phyloP scores from a whole-genome alignment of 2,113 vertebrate genomes.

The Prolemur simus region DNA sequence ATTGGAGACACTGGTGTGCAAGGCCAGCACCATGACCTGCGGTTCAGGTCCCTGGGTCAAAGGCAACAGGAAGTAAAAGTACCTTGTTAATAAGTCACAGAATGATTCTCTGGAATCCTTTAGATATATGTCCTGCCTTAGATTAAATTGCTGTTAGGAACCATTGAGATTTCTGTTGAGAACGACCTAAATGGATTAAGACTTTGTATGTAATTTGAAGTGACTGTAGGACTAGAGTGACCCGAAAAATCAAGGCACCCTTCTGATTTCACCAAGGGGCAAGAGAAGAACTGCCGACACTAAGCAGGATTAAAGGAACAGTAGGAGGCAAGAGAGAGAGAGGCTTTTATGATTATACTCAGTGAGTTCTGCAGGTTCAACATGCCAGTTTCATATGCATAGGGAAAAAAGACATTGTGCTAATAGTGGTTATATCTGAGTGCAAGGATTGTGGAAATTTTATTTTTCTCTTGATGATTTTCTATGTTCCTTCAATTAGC shows the following conservation, averaged over 20 bases:
- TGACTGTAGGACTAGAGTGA: neutral
- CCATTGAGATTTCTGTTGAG: neutral
- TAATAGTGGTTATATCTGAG: neutral
- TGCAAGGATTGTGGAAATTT: neutral
- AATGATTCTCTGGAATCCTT: neutral
- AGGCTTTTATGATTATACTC: neutral
- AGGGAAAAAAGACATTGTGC: neutral
- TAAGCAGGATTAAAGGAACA: neutral
- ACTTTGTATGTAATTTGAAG: neutral
- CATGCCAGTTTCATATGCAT: neutral
- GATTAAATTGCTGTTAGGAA: neutral
- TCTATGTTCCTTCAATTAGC: neutral
- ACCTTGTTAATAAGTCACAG: neutral
- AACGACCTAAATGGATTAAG: neutral
- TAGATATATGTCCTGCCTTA: neutral
- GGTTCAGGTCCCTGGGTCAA: neutral
- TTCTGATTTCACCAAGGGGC: neutral
- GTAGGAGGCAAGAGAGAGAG: neutral
- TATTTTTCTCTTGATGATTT: neutral
- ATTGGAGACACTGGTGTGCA: neutral
- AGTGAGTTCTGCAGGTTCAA: neutral
- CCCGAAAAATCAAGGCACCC: neutral
- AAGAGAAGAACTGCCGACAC: neutral
- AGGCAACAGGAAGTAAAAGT: neutral
- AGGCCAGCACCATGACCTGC: no score